Conservation (phyloP, 2,797 vertebrate genomes). For the Falco naumanni region DNA sequence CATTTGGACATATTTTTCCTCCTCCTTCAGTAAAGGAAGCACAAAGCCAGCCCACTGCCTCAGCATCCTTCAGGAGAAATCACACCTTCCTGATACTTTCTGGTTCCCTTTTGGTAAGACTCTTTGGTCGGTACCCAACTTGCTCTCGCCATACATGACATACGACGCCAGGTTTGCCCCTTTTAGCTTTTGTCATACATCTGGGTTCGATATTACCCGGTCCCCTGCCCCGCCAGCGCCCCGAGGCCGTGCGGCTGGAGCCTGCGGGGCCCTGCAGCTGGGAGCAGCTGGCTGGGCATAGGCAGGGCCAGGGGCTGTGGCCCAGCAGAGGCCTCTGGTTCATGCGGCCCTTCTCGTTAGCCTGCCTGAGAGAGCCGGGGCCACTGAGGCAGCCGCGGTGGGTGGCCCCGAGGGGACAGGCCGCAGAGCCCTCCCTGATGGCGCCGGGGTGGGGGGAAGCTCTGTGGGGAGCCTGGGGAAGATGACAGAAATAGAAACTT, state of each 20-base stretch:
- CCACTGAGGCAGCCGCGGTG: accelerated
- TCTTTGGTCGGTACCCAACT: not conserved
- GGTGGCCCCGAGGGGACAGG: accelerated
- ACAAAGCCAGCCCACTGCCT: not conserved
- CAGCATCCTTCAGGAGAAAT: not conserved
- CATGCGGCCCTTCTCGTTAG: accelerated
- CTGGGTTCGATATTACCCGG: accelerated
- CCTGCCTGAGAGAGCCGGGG: not conserved
- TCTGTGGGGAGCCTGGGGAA: not conserved
- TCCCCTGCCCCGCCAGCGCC: not conserved
- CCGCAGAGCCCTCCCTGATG: not conserved
- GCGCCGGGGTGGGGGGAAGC: accelerated
- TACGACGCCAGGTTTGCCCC: not conserved
- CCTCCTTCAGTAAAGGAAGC: not conserved
- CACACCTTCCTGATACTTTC: not conserved
- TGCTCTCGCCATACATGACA: not conserved
- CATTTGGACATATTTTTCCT: not conserved
- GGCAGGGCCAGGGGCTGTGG: not conserved
- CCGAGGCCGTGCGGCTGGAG: not conserved
- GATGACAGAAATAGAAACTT: not conserved
- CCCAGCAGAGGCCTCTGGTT: not conserved
- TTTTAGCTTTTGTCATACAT: not conserved
- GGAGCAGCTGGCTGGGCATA: not conserved
- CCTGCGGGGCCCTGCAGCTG: not conserved
- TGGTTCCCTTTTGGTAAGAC: not conserved